Conservation (phyloP, 2,888 invertebrate genomes). For the Spilosoma lubricipeda region DNA sequence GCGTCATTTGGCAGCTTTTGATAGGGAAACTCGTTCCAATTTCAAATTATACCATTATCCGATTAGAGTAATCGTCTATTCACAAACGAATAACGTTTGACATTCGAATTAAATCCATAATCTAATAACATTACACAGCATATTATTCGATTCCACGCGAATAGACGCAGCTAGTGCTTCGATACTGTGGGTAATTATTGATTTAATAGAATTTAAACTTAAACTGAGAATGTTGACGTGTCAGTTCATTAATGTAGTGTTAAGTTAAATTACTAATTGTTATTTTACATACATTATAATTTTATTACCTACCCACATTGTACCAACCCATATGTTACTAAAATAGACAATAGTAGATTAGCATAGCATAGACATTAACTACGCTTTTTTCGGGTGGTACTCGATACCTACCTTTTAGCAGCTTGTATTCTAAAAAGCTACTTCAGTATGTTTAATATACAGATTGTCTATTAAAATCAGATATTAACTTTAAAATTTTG, state of each 20-base stretch:
- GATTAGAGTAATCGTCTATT: constrained; percentile 51
- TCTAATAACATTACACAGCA: constrained; percentile 37
- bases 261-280: background rate
- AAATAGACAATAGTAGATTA: background rate
- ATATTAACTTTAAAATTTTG: background rate
- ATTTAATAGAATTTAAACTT: constrained; percentile 6
- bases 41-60: constrained; percentile 63
- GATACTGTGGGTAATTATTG: constrained; percentile 19
- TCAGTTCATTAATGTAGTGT: constrained; percentile 6
- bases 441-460: background rate
- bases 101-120: constrained; percentile 46
- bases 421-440: background rate
- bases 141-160: constrained; percentile 33
- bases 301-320: constrained; percentile 16
- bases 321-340: constrained; percentile 6
- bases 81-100: constrained; percentile 41
- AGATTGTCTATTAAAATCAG: too few relatives aligned
- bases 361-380: background rate
- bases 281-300: constrained; percentile 13
- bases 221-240: background rate
- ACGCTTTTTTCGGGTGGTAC: background rate
- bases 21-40: constrained; percentile 56
- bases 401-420: background rate
- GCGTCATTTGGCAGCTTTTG: constrained; percentile 48
- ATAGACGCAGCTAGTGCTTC: constrained; percentile 6